A percentile compares a stretch with the other conserved stretches of the same genome.
phyloP scores from a whole-genome alignment of 1,140 invertebrate genomes.

The Diabrotica undecimpunctata region DNA sequence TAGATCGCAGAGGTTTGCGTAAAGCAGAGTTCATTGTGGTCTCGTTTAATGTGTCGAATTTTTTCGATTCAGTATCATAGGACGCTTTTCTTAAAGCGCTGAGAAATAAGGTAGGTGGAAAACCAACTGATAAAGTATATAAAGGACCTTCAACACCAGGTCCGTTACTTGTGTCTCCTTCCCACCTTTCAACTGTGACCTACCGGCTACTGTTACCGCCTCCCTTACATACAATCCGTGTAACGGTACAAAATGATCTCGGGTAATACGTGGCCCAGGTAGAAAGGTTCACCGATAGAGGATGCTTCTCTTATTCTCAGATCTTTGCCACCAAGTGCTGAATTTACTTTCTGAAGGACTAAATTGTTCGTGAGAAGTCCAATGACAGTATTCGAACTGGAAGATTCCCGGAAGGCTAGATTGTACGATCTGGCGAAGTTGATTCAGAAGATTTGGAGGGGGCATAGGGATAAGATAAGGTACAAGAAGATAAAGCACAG shows the following conservation, averaged over 20 bases:
- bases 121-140: too few relatives aligned
- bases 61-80: too few relatives aligned
- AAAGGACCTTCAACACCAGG: too few relatives aligned
- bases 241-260: conserved; percentile 72
- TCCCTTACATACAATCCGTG: conserved; percentile 63
- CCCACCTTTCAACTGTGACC: conserved; percentile 64
- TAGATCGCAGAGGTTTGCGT: too few relatives aligned
- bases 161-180: conserved; percentile 55
- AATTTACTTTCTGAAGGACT: conserved; percentile 72
- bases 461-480: conserved; percentile 58
- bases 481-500: conserved; percentile 59
- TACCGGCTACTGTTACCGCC: conserved; percentile 63
- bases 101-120: too few relatives aligned
- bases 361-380: conserved; percentile 75
- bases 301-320: conserved; percentile 65
- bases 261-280: conserved; percentile 70
- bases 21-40: too few relatives aligned
- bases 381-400: conserved; percentile 74
- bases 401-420: conserved; percentile 70
- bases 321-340: conserved; percentile 65
- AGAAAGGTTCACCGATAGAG: conserved; percentile 53
- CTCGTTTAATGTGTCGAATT: too few relatives aligned
- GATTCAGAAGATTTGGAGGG: conserved; percentile 77
- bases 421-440: conserved; percentile 70
- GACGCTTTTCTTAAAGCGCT: too few relatives aligned